Evolutionary conservation across 2,797 vertebrate genomes (phyloP), one percentile per base, ranked within the genome.

Genomic region (Chrysocyon brachyurus): DNA sequence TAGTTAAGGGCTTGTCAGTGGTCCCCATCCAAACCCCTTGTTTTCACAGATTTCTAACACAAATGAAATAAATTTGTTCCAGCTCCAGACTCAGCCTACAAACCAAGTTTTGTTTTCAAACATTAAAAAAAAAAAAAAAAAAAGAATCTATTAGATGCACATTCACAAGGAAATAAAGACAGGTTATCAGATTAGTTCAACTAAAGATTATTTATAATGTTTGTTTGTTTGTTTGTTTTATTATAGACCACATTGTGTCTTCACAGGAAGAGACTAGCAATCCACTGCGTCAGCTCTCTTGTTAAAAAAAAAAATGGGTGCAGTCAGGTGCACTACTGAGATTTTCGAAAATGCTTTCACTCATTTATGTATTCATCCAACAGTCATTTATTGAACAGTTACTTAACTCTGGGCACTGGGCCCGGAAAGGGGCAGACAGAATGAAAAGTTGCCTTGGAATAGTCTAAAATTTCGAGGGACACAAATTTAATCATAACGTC

Each of bases 61-160:
- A 84, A 75, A 86, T 57, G 66, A 93, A 46, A 93, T 61, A 92
- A 64, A 95, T 90, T 84, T 84, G 91, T 46, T 84, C 57, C 28
- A 84, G 31, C 31, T 66, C 57, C 88, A 87, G 49, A 86, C 61
- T 94, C 57, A 75, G 52, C 72, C 90, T 70, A 89, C 63, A 88
- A 89, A 88, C 57, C 31, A 66, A 68, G 61, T 14, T 95, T 97
- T 98, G 75, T 96, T 98, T 97, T 91, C 87, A 79, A 96, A 96
- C 52, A 96, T 52, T 79, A 16, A 95, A 86, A 84, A 83, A 83
- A 61, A 40, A 83, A 83, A 61, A 40, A 59, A 92, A 59, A 63
- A 82, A 92, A 59, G 59, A 82, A 5, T 17, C 11, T 46, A 57
- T 77, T 87, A 85, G 52, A 36, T 88, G 93, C n/a, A 70, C 75